phyloP scores from a whole-genome alignment of 1,140 invertebrate species.

The Lasaia peninsularis region DNA sequence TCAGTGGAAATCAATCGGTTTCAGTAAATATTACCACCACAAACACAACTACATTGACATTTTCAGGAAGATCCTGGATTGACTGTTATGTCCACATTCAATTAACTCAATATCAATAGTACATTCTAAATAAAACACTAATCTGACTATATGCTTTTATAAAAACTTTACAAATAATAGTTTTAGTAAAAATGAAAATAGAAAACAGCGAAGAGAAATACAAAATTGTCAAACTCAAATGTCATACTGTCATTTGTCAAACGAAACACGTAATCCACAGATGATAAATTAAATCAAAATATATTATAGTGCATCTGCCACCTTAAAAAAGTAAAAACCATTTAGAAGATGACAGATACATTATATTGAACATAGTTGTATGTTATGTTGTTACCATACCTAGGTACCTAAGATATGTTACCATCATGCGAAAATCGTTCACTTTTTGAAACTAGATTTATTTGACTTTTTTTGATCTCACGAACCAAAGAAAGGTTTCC shows the following conservation, averaged over 20 bases:
- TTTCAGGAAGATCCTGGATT: background rate
- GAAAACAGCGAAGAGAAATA: background rate
- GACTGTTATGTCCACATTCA: background rate
- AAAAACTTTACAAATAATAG: constrained; percentile 7
- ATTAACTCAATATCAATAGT: background rate
- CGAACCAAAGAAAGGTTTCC: too few species aligned
- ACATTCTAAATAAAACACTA: constrained; percentile 2
- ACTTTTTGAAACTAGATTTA: too few species aligned
- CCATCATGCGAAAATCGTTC: too few species aligned
- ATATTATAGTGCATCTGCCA: too few species aligned
- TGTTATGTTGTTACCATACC: too few species aligned
- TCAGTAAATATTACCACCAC: background rate
- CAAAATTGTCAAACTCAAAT: background rate
- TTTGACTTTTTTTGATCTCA: too few species aligned
- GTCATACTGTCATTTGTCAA: background rate
- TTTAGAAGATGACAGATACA: too few species aligned
- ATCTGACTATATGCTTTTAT: background rate
- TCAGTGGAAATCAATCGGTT: background rate
- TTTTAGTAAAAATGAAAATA: background rate
- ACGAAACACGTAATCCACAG: too few species aligned
- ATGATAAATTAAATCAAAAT: too few species aligned
- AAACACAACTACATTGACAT: constrained; percentile 5
- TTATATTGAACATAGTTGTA: too few species aligned
- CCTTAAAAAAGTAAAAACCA: too few species aligned
- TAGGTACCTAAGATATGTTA: too few species aligned